phyloP scores from a whole-genome alignment of 2,797 vertebrate species.

The Ptychobarbus kaznakovi region DNA sequence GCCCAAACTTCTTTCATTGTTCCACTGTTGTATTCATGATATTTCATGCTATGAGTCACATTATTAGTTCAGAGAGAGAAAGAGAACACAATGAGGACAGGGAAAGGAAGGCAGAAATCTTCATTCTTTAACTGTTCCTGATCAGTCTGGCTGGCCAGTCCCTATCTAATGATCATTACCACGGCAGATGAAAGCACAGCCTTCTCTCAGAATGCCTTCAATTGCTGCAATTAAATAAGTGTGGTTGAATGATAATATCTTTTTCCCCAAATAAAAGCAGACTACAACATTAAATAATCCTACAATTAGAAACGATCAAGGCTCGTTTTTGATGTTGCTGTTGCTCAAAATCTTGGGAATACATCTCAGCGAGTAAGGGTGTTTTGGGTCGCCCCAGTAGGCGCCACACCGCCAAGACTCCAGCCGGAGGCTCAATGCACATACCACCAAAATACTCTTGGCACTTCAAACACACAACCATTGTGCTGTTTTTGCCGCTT shows the following conservation, averaged over 20 bases:
- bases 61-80: conserved; percentile 49
- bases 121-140: conserved; percentile 68
- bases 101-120: conserved; percentile 58
- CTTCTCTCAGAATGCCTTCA: conserved; percentile 82
- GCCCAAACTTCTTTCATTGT: background rate
- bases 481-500: conserved; percentile 47
- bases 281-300: conserved; percentile 82
- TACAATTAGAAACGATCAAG: conserved; percentile 84
- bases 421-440: conserved; percentile 68
- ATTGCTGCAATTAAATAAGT: conserved; percentile 88
- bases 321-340: conserved; percentile 79
- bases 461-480: conserved; percentile 71
- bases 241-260: conserved; percentile 87
- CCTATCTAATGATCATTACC: conserved; percentile 85
- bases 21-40: background rate
- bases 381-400: conserved; percentile 74
- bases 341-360: conserved; percentile 77
- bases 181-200: conserved; percentile 85
- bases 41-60: background rate
- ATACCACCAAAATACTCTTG: conserved; percentile 66
- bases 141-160: conserved; percentile 67
- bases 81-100: conserved; percentile 48
- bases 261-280: conserved; percentile 78
- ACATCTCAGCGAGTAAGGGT: conserved; percentile 79
- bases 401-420: conserved; percentile 76